Conservation (phyloP, 2,797 vertebrate species). For the Sebastes iracundus region DNA sequence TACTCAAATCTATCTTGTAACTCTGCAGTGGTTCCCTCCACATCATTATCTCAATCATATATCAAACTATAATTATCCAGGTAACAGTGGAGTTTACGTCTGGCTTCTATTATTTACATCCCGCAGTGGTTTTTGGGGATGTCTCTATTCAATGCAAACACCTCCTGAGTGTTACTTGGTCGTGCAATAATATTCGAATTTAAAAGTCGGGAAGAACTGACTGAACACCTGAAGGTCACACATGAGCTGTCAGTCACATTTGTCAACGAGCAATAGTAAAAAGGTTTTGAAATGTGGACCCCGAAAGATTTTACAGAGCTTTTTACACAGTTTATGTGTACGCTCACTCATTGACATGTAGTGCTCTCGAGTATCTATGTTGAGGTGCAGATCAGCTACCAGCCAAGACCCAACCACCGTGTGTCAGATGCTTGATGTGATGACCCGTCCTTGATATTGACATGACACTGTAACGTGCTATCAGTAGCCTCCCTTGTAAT, state of each 20-base stretch:
- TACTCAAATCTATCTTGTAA: too few species aligned
- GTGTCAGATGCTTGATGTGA: neutral
- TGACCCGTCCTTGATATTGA: slow-evolving; percentile 8
- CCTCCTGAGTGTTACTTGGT: neutral
- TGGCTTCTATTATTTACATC: neutral
- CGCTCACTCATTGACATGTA: neutral
- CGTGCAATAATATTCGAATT: neutral
- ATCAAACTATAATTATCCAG: neutral
- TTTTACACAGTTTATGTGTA: neutral
- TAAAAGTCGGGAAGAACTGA: neutral
- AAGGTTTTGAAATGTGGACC: neutral
- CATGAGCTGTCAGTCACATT: too few species aligned
- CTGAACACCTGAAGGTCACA: too few species aligned
- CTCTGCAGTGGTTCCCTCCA: too few species aligned
- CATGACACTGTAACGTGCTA: slow-evolving; percentile 1
- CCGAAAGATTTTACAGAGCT: neutral
- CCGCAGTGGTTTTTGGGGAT: neutral
- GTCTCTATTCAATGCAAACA: neutral
- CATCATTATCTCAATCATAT: too few species aligned
- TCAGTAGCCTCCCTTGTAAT: slow-evolving; percentile 42
- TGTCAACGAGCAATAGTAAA: too few species aligned
- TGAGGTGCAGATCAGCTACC: neutral
- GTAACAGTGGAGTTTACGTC: neutral
- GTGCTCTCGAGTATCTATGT: neutral
- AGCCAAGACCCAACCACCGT: neutral